Conservation (phyloP, 2,888 invertebrate genomes). For the Leptarthrus brevirostris region DNA sequence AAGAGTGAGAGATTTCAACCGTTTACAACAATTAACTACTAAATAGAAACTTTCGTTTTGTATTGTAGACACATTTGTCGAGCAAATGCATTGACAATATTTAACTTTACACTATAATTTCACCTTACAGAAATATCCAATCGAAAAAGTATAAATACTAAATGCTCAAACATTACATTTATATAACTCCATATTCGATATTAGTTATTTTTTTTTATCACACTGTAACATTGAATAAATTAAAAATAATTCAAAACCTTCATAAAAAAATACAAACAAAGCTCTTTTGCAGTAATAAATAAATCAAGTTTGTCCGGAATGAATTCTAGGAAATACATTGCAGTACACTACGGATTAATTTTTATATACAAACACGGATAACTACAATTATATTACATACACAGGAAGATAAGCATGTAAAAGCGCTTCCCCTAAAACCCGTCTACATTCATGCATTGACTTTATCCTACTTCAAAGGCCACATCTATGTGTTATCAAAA, state of each 20-base stretch:
- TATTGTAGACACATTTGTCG: not conserved
- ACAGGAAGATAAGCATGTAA: constrained; percentile 16
- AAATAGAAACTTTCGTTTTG: not conserved
- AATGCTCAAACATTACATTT: constrained; percentile 12
- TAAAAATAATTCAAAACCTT: constrained; percentile 17
- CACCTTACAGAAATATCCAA: constrained; percentile 2
- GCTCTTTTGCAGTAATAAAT: not conserved
- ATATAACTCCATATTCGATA: constrained; percentile 30
- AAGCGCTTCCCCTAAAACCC: constrained; percentile 4
- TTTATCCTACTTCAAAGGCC: constrained; percentile 27
- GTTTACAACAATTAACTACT: not conserved
- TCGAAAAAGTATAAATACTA: constrained; percentile 21
- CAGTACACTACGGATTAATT: not conserved
- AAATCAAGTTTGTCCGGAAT: constrained; percentile 34
- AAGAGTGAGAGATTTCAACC: constrained; percentile 1
- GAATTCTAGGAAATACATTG: constrained; percentile 30
- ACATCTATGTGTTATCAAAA: too few relatives aligned
- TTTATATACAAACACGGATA: constrained; percentile 22
- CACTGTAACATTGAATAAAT: constrained; percentile 38
- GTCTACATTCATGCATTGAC: constrained; percentile 4
- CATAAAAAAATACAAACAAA: constrained; percentile 29
- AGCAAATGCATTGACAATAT: not conserved
- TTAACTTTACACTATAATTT: not conserved
- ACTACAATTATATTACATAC: constrained; percentile 6
- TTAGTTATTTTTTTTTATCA: constrained; percentile 27